Percentiles rank a stretch among this genome's conserved stretches.
Conservation (phyloP, 2,113 vertebrate genomes). For the Balaeniceps rex region DNA sequence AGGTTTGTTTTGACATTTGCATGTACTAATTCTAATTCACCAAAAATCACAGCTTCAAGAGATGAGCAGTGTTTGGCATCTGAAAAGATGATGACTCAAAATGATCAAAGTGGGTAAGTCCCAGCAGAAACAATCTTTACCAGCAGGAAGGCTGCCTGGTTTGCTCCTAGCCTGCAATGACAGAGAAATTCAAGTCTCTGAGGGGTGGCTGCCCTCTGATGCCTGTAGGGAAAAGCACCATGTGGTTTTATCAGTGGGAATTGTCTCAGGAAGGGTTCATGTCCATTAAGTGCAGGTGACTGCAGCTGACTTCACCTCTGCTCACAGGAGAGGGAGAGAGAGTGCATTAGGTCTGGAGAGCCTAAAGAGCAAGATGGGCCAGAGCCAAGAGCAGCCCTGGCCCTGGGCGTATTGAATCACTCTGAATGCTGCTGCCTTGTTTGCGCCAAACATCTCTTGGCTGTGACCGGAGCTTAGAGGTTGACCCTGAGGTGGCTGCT, state of each 20-base stretch:
- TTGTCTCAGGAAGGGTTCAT: neutral
- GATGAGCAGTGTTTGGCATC: neutral
- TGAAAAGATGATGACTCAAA: neutral
- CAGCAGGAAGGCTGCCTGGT: neutral
- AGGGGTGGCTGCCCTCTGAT: neutral
- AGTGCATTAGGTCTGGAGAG: neutral
- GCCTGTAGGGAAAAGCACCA: neutral
- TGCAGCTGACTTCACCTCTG: neutral
- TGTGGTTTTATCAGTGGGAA: neutral
- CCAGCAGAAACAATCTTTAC: neutral
- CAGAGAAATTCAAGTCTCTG: neutral
- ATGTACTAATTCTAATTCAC: neutral
- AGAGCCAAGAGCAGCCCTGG: neutral
- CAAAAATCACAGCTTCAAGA: neutral
- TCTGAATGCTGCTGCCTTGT: neutral
- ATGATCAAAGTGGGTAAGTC: neutral
- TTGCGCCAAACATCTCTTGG: neutral
- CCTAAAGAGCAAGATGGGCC: neutral
- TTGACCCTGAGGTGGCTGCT: neutral
- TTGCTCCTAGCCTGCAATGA: neutral
- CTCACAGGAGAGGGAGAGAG: neutral
- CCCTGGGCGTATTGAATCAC: neutral
- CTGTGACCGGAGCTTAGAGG: neutral
- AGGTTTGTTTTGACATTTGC: neutral
- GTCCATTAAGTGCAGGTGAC: neutral